Evolutionary conservation across 1,140 invertebrate genomes (phyloP).

Genomic region (Euura saliciscinereae): DNA sequence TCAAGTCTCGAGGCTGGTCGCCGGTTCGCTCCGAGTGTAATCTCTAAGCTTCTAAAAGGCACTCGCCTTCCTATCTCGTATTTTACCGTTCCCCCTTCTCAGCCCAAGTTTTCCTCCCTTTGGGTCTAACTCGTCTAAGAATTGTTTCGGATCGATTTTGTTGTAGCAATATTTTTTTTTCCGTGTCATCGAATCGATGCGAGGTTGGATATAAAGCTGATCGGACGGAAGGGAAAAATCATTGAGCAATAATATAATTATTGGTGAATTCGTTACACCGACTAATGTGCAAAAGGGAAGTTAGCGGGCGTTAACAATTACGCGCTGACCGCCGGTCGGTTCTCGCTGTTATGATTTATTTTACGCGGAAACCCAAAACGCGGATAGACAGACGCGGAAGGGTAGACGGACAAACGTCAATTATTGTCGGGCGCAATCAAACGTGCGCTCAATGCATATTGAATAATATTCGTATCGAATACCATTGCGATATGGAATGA

Average conservation of each 20-base stretch:
- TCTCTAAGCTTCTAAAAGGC: slow-evolving; percentile 58
- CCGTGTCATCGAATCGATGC: not conserved
- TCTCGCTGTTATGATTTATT: not conserved
- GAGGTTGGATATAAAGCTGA: not conserved
- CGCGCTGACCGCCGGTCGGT: slow-evolving; percentile 10
- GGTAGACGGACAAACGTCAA: slow-evolving; percentile 16
- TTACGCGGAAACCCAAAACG: not conserved
- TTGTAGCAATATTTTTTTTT: not conserved
- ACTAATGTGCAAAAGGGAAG: slow-evolving; percentile 8
- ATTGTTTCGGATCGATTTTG: no score
- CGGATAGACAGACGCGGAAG: not conserved
- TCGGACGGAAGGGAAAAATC: not conserved
- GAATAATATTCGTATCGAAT: slow-evolving; percentile 30
- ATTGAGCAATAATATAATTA: not conserved
- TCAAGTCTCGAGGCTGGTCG: slow-evolving; percentile 37
- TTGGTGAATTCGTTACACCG: not conserved
- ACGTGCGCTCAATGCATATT: slow-evolving; percentile 27
- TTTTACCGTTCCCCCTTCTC: slow-evolving; percentile 25
- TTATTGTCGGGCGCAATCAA: slow-evolving; percentile 28
- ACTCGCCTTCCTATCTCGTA: slow-evolving; percentile 35
- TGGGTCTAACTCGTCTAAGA: no score
- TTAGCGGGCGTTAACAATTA: slow-evolving; percentile 9
- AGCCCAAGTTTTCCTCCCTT: slow-evolving; percentile 12
- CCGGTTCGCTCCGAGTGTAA: slow-evolving; percentile 49
- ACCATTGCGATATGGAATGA: not conserved